Base-by-base conservation (phyloP, 2,888 invertebrate genomes). In the Andrena haemorrhoa region DNA sequence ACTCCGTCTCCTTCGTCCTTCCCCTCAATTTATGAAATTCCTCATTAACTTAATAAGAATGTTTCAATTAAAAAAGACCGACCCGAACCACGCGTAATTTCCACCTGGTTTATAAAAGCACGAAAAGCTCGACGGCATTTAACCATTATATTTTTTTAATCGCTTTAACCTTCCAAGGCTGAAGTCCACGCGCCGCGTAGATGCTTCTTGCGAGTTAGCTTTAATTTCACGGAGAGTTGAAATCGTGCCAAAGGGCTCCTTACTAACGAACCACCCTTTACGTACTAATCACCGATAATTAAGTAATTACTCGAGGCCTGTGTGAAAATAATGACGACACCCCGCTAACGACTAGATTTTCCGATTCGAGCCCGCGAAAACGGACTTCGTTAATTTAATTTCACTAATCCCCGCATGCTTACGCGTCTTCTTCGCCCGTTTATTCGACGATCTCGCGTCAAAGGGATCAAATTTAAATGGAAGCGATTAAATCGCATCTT, bases 161-260 rank as follows among this genome's bases (percentile, higher is more conserved):
- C 75, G 63, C 33, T 56, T 63, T 49, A 41, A 78, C 53, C 60
- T 68, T 69, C 49, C 33, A 33, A 6, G 53, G 51, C n/a, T 47
- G 41, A 41, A 16, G 41, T 16, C 10, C 56, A 26, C 53, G 53
- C 29, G 6, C 53, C 56, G n/a, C 29, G 51, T 26, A 60, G 66
- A 63, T 53, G 53, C 47, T 65, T 64, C 78, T 80, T 63, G 61
- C 35, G 49, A 33, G 63, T 71, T 61, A 79, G 72, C 79, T 80
- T 80, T 78, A 80, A 72, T 72, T 80, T 78, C 68, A 79, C 79
- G 49, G 71, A 29, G 61, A 78, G 79, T 35, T 72, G 63, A 63
- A 68, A 64, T 35, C 53, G 51, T 72, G 66, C 72, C 80, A 78
- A 79, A 72, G 29, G 51, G 61, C 63, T 31, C 49, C 63, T 56